Evolutionary conservation across 2,113 vertebrate species (phyloP).

Genomic region (Thamnophis sirtalis): DNA sequence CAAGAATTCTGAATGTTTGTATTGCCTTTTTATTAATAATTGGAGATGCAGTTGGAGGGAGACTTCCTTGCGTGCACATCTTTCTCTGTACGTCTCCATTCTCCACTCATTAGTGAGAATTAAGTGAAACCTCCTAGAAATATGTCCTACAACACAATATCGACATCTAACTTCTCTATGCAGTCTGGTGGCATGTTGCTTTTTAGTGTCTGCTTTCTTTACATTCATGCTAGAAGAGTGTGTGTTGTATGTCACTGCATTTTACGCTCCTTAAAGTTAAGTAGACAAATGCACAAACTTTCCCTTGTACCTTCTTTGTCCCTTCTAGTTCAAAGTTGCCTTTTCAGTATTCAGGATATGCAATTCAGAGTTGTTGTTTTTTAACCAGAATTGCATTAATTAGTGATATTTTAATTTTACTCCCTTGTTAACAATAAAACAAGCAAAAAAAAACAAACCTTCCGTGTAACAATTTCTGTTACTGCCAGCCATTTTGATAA

Average conservation of each 20-base stretch:
- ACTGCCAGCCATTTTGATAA: background rate
- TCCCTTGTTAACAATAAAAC: slow-evolving; percentile 19
- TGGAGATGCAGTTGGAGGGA: background rate
- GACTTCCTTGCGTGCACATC: background rate
- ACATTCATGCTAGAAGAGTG: slow-evolving; percentile 20
- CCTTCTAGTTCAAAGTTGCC: background rate
- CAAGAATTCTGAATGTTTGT: background rate
- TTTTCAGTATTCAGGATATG: background rate
- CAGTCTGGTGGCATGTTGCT: background rate
- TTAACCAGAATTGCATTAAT: slow-evolving; percentile 26
- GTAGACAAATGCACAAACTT: background rate
- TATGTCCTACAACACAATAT: slow-evolving; percentile 16
- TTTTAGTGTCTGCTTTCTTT: slow-evolving; percentile 37
- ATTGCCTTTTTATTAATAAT: background rate
- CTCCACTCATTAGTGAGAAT: slow-evolving; percentile 8
- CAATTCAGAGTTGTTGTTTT: background rate
- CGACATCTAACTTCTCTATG: slow-evolving; percentile 12
- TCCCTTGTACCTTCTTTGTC: background rate
- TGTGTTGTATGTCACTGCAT: slow-evolving; percentile 20
- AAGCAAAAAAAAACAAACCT: background rate
- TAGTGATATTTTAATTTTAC: slow-evolving; percentile 12
- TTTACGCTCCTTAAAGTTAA: slow-evolving; percentile 20
- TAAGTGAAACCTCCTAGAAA: slow-evolving; percentile 40
- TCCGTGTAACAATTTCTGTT: slow-evolving; percentile 23
- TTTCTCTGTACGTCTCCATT: background rate